Conservation (phyloP, 2,113 vertebrate species). For the Columba janthina region DNA sequence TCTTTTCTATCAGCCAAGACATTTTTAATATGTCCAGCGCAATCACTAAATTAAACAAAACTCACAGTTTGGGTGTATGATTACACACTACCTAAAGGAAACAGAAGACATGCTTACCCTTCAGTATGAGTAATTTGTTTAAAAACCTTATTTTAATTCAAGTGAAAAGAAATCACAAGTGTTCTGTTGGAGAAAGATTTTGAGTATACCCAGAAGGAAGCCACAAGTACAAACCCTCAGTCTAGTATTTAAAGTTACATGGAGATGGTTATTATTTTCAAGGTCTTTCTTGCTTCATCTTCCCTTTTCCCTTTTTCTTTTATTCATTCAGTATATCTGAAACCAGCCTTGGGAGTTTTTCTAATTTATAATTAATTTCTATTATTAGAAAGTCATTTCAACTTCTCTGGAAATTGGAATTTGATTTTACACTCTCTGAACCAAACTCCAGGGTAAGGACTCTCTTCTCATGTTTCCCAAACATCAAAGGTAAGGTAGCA, state of each 20-base stretch:
- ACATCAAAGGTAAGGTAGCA: neutral
- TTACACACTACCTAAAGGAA: neutral
- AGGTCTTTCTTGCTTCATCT: constrained; percentile 4
- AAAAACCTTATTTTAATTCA: neutral
- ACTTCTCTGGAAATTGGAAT: neutral
- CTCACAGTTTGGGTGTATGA: neutral
- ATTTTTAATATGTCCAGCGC: neutral
- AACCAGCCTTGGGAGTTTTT: constrained; percentile 19
- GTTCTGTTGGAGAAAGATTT: neutral
- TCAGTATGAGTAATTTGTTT: neutral
- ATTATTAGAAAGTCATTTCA: constrained; percentile 53
- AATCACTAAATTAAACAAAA: neutral
- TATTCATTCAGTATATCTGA: constrained; percentile 8
- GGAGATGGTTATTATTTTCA: neutral
- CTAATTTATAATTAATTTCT: constrained; percentile 61
- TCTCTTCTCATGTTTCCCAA: neutral
- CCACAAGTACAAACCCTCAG: neutral
- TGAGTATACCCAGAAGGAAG: neutral
- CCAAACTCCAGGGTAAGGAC: neutral
- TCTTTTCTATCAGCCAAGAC: neutral
- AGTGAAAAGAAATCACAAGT: neutral
- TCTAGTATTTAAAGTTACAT: neutral
- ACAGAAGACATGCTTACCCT: neutral
- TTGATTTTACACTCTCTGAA: constrained; percentile 2
- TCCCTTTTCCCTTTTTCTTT: neutral